Evolutionary conservation across 2,888 invertebrate species (phyloP), one percentile per base, ranked within the genome.

Genomic region (Napeogenes sylphis): DNA sequence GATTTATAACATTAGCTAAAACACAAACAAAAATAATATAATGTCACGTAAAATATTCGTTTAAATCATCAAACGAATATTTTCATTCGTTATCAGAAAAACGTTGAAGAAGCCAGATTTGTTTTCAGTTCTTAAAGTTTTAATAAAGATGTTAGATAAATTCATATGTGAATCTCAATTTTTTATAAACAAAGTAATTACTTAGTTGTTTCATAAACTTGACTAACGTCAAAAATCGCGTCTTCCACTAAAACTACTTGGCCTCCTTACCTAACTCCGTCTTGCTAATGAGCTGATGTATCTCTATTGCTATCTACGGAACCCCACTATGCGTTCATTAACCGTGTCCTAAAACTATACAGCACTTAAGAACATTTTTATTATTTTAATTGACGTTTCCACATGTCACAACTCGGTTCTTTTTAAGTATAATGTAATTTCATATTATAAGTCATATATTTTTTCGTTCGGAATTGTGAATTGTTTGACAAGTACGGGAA

Each of bases 241-340:
- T 59, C 59, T 53, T 54, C 56, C 47, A 60, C 58, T 65, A 65
- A 65, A 56, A 62, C 62, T 60, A 66, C 68, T 66, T 66, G 68
- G 62, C 68, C 64, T 53, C 60, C 56, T 68, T 64, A 56, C 58
- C 64, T 64, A 63, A 61, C 58, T 55, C 61, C 65, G 61, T 62
- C 57, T 59, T 56, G 68, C 68, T 70, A 70, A 71, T 71, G 70
- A 71, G 66, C 70, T 68, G 68, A 68, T 68, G 66, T 63, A 67
- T 67, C 63, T 66, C 58, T 62, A 64, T 67, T 60, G 45, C 54
- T 55, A 58, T 65, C 62, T 65, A 56, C 42, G 58, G 56, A 56
- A 56, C 61, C 21, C 21, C 47, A 58, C 66, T 62, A 57, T 59
- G 63, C 63, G 38, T 68, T 62, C 58, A 61, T 64, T 64, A 62